Base-by-base conservation (phyloP, 1,140 invertebrate genomes). In the Drosophila tsacasi region DNA sequence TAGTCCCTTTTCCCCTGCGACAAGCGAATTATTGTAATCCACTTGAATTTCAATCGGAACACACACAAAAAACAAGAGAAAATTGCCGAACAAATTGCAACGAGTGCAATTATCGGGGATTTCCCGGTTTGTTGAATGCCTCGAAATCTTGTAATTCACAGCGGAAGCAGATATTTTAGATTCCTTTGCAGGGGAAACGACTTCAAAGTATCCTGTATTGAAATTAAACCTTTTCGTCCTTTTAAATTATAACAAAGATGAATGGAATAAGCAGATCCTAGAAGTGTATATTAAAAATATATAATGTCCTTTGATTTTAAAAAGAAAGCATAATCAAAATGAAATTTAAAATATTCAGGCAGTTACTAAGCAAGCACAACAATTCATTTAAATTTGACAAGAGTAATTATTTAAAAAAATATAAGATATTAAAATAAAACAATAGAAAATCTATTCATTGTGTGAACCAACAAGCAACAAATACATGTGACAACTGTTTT, bases 1-100 rank as follows among this genome's bases (percentile, higher is more conserved):
- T 30, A 35, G 37, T 15, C 42, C 12, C 37, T n/a, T 32, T 25
- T n/a, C 9, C 49, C 37, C 37, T n/a, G 15, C 13, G 55, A 67
- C 44, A 68, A 54, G 67, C 76, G 68, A 89, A 87, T 87, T 89
- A 81, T 87, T 89, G 83, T 89, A 87, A 87, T 89, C 84, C 72
- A 81, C 68, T 89, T 89, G 30, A 74, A 78, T 74, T 81, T 78
- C 62, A 89, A 77, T 89, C 65, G 79, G 61, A 59, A 12, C 25
- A 39, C 42, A 15, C 42, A 52, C 12, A 25, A 49, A 49, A 9
- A 65, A 62, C 60, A 19, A 10, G 12, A 19, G 15, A 32, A 75
- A 66, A 55, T 54, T 35, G 63, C 37, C 39, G 55, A 55, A 69
- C 60, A 32, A 42, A 72, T 55, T 50, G 55, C 54, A 73, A 30